Evolutionary conservation across 1,140 invertebrate species (phyloP), one percentile per base, ranked within the genome.

Genomic region (Zelostemma sp.): DNA sequence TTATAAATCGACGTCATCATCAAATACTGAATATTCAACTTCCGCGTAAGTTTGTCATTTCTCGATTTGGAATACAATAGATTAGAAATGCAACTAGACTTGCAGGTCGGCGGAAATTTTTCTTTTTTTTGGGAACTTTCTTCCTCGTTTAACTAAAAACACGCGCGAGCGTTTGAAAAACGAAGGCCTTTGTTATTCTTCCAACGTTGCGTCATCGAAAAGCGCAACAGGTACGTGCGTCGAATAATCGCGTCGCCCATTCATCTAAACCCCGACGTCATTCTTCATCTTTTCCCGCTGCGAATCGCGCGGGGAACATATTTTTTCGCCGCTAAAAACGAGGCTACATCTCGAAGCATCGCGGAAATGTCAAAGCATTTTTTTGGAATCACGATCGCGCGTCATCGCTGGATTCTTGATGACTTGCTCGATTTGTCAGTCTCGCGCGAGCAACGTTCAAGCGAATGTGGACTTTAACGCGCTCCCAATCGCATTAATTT

Each of bases 341-440:
- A 31, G 28, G n/a, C 28, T 31, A 31, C 28, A 31, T 31, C 28
- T 31, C 5, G 11, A 5, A 31, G 5, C 28, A 31, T 11, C 58
- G 48, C 53, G 47, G 59, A 68, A 61, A 54, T 43, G n/a, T n/a
- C n/a, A 61, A 43, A 54, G 51, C 15, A 40, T 47, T 66, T 67
- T 64, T 46, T 35, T 60, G 57, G 63, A 71, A 73, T 73, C 58
- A 69, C 61, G 72, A 61, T 71, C 63, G 45, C 64, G 50, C 64
- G 65, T 66, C 68, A 68, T 35, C 56, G 48, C 38, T 57, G 58
- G 69, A 53, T 51, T 19, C 31, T 48, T 66, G 66, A 72, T 75
- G 63, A 66, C 63, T 66, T 50, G 55, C 51, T 54, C 15, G 12
- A 56, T 64, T 56, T 17, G 12, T 3, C 9, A 35, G 17, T 50